Percentiles rank a stretch among this genome's conserved stretches.
Conservation (phyloP, 2,113 vertebrate species). For the Heteronetta atricapilla region DNA sequence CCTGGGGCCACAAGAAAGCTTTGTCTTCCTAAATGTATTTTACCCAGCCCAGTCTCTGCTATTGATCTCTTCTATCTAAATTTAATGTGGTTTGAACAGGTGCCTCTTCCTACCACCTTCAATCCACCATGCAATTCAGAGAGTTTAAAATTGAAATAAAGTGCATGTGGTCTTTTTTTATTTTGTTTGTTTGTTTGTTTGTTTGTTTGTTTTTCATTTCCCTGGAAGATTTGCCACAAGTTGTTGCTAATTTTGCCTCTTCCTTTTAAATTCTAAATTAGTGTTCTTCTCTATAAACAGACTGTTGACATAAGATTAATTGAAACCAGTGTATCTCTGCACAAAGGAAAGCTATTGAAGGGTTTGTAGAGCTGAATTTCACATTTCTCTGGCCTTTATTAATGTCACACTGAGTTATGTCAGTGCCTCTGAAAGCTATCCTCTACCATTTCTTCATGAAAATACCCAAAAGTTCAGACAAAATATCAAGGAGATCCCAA, state of each 20-base stretch:
- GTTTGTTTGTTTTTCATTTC: no score
- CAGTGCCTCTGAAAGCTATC: neutral
- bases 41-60: neutral
- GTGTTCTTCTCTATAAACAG: neutral
- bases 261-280: neutral
- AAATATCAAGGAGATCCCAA: neutral
- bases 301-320: neutral
- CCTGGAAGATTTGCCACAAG: neutral
- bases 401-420: neutral
- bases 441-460: neutral
- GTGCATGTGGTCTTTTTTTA: neutral
- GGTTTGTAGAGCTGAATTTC: neutral
- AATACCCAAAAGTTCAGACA: neutral
- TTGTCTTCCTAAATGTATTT: neutral
- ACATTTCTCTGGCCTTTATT: neutral
- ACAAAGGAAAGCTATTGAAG: neutral
- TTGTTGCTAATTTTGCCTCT: neutral
- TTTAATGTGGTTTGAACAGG: neutral
- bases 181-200: neutral
- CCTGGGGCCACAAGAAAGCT: neutral
- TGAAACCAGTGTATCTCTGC: neutral
- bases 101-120: neutral
- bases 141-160: neutral
- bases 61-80: neutral
- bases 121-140: neutral